Percentiles rank a stretch among this genome's conserved stretches.
Conservation (phyloP, 2,888 invertebrate genomes). For the Mimas tiliae region DNA sequence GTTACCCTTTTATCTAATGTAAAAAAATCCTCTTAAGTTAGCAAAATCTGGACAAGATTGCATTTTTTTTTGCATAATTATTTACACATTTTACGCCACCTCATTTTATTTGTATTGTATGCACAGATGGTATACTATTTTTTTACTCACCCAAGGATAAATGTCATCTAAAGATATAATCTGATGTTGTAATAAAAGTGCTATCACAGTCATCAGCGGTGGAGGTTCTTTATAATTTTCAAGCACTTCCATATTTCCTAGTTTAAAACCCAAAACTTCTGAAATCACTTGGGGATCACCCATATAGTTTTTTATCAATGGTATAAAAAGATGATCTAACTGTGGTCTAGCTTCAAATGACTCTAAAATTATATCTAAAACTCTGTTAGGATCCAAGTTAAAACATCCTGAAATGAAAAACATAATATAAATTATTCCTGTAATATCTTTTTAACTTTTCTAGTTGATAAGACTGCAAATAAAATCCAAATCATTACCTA, state of each 20-base stretch:
- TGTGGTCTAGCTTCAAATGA: conserved; percentile 96
- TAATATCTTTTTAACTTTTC: too few relatives aligned
- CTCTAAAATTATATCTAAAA: conserved; percentile 97
- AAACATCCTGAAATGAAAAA: conserved; percentile 92
- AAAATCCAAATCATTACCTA: conserved; percentile 86
- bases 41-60: too few relatives aligned
- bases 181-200: conserved; percentile 93
- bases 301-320: conserved; percentile 93
- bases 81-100: too few relatives aligned
- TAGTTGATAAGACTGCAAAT: too few relatives aligned
- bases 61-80: too few relatives aligned
- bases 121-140: not conserved
- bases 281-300: conserved; percentile 92
- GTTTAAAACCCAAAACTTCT: conserved; percentile 97
- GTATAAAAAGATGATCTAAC: conserved; percentile 92
- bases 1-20: too few relatives aligned
- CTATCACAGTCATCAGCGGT: conserved; percentile 95
- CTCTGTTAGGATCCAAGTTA: conserved; percentile 99
- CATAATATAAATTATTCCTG: not conserved
- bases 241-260: conserved; percentile 87
- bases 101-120: not conserved
- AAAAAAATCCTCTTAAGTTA: too few relatives aligned
- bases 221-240: conserved; percentile 88
- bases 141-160: conserved; percentile 92
- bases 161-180: conserved; percentile 95